Evolutionary conservation across 2,113 vertebrate species (phyloP).

Genomic region (Upupa epops): DNA sequence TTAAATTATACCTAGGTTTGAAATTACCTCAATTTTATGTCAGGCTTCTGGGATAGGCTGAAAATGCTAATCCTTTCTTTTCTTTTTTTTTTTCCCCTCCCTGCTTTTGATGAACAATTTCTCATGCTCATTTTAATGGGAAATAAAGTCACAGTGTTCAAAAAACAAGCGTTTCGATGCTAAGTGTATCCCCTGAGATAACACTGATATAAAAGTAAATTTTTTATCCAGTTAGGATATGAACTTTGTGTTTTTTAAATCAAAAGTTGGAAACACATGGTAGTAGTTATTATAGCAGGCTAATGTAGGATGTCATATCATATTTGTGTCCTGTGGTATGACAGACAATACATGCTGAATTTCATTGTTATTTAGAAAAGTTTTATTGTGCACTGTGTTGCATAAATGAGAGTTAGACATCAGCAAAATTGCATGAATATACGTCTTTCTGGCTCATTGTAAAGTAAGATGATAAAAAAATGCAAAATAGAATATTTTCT

Average conservation of each 20-base stretch:
- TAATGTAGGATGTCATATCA: constrained; percentile 28
- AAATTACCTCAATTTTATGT: constrained; percentile 66
- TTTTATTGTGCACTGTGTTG: neutral
- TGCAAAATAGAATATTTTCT: neutral
- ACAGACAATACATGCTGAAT: neutral
- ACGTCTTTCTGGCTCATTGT: neutral
- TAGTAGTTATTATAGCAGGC: constrained; percentile 36
- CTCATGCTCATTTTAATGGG: constrained; percentile 69
- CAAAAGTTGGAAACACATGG: constrained; percentile 7
- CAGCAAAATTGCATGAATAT: neutral
- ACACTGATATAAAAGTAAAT: constrained; percentile 62
- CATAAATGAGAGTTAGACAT: neutral
- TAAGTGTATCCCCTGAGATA: constrained; percentile 42
- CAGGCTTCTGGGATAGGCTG: constrained; percentile 49
- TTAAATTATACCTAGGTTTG: constrained; percentile 57
- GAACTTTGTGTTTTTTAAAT: constrained; percentile 57
- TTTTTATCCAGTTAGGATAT: constrained; percentile 66
- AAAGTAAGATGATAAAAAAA: neutral
- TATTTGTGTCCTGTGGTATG: constrained; percentile 30
- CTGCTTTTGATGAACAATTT: constrained; percentile 66
- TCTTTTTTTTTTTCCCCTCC: neutral
- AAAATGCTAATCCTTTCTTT: constrained; percentile 52
- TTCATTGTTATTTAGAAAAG: neutral
- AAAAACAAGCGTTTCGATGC: constrained; percentile 68
- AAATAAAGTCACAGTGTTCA: constrained; percentile 64